These are phyloP conservation scores for Butastur rufipennis DNA, from an alignment of 2,113 vertebrate species.

Conservation along the genomic window DNA sequence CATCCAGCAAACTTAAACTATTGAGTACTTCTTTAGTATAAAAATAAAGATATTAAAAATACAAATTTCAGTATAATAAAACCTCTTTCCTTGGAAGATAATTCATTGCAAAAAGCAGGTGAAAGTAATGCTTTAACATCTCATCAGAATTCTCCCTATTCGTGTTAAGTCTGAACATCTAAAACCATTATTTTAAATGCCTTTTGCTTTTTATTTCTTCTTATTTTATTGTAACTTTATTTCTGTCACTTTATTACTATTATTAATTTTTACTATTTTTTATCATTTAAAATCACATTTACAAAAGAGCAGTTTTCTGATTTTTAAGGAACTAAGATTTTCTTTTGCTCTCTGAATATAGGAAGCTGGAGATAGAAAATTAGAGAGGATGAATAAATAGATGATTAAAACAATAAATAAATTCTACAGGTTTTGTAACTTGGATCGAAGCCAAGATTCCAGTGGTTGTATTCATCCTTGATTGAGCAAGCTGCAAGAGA, in stretches of 20 bases:
- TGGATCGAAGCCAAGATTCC: slow-evolving; percentile 18
- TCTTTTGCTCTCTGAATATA: background rate
- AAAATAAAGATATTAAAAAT: background rate
- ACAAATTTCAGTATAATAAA: background rate
- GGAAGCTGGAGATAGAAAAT: background rate
- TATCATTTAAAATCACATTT: background rate
- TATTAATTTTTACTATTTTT: background rate
- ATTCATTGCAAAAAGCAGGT: background rate
- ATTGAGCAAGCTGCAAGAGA: slow-evolving; percentile 33
- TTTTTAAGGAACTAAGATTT: background rate
- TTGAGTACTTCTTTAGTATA: background rate
- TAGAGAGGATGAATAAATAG: slow-evolving; percentile 3
- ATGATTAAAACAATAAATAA: slow-evolving; percentile 25
- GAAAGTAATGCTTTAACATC: background rate
- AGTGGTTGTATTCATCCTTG: slow-evolving; percentile 48
- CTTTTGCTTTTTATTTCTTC: background rate
- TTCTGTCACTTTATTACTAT: background rate
- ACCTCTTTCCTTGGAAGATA: background rate
- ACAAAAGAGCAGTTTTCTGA: background rate
- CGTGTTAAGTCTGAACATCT: background rate
- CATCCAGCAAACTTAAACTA: background rate
- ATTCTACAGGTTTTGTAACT: background rate
- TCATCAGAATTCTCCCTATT: slow-evolving; percentile 16
- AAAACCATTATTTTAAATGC: slow-evolving; percentile 15
- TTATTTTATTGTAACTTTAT: slow-evolving; percentile 7